These are phyloP conservation scores for Rhagologus leucostigma DNA, from an alignment of 2,113 vertebrate species.

Conservation along the genomic window DNA sequence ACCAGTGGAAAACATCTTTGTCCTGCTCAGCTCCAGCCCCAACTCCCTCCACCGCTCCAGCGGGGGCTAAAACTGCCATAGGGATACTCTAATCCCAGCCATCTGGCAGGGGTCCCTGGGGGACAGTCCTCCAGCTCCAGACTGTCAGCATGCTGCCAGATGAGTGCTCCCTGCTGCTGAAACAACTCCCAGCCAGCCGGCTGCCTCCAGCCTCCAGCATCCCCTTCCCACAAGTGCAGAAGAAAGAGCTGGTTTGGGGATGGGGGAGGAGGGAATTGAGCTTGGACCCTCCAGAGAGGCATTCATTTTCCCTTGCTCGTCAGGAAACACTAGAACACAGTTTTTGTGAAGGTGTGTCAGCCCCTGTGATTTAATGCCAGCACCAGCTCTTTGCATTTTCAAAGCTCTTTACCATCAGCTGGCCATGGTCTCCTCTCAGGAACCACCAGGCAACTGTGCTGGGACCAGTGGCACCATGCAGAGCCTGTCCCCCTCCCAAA, in stretches of 20 bases:
- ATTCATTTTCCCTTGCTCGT: not conserved
- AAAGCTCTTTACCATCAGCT: rapidly evolving
- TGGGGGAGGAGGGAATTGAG: not conserved
- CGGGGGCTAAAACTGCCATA: not conserved
- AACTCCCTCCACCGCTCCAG: rapidly evolving
- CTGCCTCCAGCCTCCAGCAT: not conserved
- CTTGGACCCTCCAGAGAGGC: not conserved
- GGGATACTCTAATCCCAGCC: not conserved
- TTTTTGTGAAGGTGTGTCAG: not conserved
- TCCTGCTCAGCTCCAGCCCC: not conserved
- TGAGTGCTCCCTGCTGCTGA: not conserved
- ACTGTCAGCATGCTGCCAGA: not conserved
- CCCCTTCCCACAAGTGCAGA: not conserved
- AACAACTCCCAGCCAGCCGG: not conserved
- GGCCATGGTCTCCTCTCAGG: not conserved
- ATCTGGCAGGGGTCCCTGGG: not conserved
- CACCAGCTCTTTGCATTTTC: not conserved
- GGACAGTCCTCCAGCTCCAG: not conserved
- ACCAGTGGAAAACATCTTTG: not conserved
- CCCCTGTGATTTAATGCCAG: not conserved
- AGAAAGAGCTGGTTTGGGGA: not conserved
- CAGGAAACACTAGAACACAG: not conserved
- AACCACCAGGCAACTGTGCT: not conserved
- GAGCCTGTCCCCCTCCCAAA: not conserved
- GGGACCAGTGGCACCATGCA: not conserved